Percentiles rank a stretch among this genome's conserved stretches.
These are phyloP conservation scores for Naja naja DNA, from an alignment of 2,113 vertebrate species.

Conservation along the genomic window DNA sequence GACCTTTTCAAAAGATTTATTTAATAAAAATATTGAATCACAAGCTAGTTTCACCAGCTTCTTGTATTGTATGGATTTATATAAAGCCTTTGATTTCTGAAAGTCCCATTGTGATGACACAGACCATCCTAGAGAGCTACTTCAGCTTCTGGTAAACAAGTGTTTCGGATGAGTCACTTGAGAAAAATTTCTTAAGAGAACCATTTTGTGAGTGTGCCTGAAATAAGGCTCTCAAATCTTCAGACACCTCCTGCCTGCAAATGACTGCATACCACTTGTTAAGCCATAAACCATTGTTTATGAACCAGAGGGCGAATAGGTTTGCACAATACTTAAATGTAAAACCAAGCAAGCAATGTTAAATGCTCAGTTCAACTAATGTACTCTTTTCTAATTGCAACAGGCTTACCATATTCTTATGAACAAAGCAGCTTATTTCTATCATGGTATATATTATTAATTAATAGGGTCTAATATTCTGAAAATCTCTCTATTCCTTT, in stretches of 20 bases:
- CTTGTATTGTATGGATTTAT: not conserved
- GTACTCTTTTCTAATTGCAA: not conserved
- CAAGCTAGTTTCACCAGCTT: not conserved
- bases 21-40: not conserved
- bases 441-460: not conserved
- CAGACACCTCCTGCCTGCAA: not conserved
- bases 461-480: not conserved
- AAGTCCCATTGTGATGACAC: not conserved
- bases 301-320: not conserved
- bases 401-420: not conserved
- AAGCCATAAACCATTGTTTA: not conserved
- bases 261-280: not conserved
- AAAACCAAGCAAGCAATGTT: not conserved
- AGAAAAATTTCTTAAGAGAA: not conserved
- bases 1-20: not conserved
- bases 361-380: not conserved
- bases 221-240: not conserved
- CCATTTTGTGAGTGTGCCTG: not conserved
- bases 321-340: not conserved
- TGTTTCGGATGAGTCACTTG: not conserved
- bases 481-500: not conserved
- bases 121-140: not conserved
- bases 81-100: not conserved
- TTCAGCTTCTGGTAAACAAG: not conserved
- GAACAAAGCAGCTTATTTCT: not conserved